Conservation (phyloP, 2,797 vertebrate species). For the Hemitrygon akajei region DNA sequence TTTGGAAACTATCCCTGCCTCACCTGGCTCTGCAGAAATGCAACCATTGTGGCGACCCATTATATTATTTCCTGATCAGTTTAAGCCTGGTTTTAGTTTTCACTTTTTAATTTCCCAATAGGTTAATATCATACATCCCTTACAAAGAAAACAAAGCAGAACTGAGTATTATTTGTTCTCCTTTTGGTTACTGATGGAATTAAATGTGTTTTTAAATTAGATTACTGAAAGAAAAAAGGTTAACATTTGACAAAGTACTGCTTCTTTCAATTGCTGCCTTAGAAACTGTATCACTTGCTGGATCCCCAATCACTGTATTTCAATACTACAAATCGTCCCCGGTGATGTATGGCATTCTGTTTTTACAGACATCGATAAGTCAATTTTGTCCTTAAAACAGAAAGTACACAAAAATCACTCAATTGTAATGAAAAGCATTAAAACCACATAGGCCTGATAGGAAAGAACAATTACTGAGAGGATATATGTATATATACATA, state of each 20-base stretch:
- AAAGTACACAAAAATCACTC: too few relatives aligned
- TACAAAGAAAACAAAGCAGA: background rate
- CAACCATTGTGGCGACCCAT: too few relatives aligned
- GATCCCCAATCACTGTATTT: background rate
- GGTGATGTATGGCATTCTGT: too few relatives aligned
- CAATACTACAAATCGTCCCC: background rate
- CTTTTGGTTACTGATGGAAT: background rate
- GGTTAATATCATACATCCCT: background rate
- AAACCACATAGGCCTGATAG: too few relatives aligned
- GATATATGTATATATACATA: too few relatives aligned
- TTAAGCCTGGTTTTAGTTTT: background rate
- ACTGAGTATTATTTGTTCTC: background rate
- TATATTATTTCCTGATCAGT: background rate
- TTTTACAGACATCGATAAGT: too few relatives aligned
- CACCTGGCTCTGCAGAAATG: background rate
- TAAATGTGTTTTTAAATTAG: background rate
- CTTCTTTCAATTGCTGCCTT: background rate
- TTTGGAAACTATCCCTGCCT: background rate
- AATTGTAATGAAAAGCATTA: too few relatives aligned
- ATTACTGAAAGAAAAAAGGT: background rate
- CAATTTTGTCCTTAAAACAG: too few relatives aligned
- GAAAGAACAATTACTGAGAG: too few relatives aligned
- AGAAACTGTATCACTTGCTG: background rate
- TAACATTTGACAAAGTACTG: background rate
- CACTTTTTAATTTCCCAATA: background rate